Evolutionary conservation across 2,888 invertebrate genomes (phyloP).

Genomic region (Cephus spinipes): DNA sequence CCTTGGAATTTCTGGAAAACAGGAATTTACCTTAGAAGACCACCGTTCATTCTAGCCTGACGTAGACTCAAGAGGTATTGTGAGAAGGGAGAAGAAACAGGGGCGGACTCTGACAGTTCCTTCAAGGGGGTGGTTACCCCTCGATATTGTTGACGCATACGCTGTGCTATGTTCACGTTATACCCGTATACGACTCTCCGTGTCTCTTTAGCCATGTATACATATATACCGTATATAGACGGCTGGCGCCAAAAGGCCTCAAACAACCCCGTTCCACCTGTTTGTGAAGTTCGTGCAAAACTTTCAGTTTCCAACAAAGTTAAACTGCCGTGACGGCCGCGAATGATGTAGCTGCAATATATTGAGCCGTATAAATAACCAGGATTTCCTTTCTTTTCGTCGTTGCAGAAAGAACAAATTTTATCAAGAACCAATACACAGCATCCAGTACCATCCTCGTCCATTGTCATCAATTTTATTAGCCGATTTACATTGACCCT

Average conservation of each 20-base stretch:
- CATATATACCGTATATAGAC: neutral
- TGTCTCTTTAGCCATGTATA: neutral
- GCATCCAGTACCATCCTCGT: neutral
- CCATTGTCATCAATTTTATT: neutral
- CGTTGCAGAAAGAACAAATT: neutral
- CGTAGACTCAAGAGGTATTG: neutral
- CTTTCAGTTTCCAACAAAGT: conserved; percentile 46
- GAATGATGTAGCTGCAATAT: conserved; percentile 1
- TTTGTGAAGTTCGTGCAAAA: conserved; percentile 49
- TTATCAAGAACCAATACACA: neutral
- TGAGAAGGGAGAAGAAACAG: neutral
- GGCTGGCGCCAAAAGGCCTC: conserved; percentile 47
- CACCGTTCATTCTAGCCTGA: neutral
- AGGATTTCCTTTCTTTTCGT: neutral
- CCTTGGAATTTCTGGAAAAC: neutral
- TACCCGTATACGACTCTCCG: neutral
- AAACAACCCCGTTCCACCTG: conserved; percentile 48
- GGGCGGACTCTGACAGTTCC: neutral
- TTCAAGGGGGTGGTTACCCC: neutral
- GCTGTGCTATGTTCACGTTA: neutral
- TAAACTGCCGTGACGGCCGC: neutral
- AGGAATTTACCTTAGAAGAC: neutral
- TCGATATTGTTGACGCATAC: conserved; percentile 3
- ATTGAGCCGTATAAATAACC: conserved; percentile 1
- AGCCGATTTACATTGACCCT: neutral